phyloP scores from a whole-genome alignment of 2,113 vertebrate species.

The Colossoma macropomum region DNA sequence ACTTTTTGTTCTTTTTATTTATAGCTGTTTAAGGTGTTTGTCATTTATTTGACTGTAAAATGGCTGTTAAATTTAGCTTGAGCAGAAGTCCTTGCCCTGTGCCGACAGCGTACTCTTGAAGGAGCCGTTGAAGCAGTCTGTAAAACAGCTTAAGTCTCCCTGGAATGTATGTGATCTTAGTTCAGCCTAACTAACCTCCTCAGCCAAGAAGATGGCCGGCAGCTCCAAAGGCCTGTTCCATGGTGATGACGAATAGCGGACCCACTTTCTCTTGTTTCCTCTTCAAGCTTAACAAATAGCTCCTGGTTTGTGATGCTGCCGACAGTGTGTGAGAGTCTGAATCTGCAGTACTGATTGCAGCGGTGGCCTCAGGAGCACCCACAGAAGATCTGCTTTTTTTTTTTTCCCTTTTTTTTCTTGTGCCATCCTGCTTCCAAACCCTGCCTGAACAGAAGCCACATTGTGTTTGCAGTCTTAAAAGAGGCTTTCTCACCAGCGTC shows the following conservation, averaged over 20 bases:
- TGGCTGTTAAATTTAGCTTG: conserved; percentile 1
- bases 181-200: conserved; percentile 49
- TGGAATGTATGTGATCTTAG: conserved; percentile 39
- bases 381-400: conserved; percentile 20
- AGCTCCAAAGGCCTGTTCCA: conserved; percentile 8
- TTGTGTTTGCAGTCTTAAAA: conserved; percentile 46
- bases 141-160: conserved; percentile 13
- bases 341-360: conserved; percentile 24
- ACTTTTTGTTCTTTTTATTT: neutral
- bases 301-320: conserved; percentile 27
- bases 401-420: neutral
- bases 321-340: conserved; percentile 23
- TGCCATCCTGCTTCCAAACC: conserved; percentile 12
- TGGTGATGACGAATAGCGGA: neutral
- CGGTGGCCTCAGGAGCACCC: neutral
- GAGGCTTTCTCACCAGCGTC: conserved; percentile 45
- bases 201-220: conserved; percentile 38
- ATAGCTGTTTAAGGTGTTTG: neutral
- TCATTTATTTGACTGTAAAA: neutral
- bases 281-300: conserved; percentile 38
- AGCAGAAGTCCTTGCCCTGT: neutral
- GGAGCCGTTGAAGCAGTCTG: neutral
- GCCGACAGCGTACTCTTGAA: neutral
- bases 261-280: neutral
- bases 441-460: conserved; percentile 38